Percentiles rank a stretch among this genome's conserved stretches.
phyloP scores from a whole-genome alignment of 2,113 vertebrate genomes.

The Mus pahari region DNA sequence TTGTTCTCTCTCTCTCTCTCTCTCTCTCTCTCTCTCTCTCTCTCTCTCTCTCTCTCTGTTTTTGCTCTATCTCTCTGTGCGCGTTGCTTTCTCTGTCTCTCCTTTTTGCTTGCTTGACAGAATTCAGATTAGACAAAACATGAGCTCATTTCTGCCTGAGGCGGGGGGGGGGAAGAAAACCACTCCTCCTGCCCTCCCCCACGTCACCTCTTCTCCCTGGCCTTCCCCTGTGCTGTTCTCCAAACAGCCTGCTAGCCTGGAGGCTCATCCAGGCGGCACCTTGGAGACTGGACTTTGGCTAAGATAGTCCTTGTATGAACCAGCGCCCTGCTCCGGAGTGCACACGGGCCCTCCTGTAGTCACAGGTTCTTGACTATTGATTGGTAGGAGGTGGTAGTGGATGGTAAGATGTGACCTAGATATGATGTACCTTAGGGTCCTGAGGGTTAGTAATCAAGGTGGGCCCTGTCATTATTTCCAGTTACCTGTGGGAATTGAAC shows the following conservation, averaged over 20 bases:
- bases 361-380: background rate
- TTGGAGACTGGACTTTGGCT: background rate
- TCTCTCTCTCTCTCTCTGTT: constrained; percentile 21
- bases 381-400: background rate
- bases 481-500: background rate
- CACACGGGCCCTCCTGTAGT: background rate
- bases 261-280: background rate
- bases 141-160: constrained; percentile 87
- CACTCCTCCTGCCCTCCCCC: constrained; percentile 32
- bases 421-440: background rate
- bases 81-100: constrained; percentile 27
- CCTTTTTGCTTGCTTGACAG: constrained; percentile 88
- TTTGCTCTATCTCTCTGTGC: background rate
- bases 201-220: constrained; percentile 29
- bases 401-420: background rate
- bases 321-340: background rate
- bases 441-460: background rate
- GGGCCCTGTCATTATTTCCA: background rate
- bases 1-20: constrained; percentile 54
- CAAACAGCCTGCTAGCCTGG: background rate
- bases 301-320: background rate
- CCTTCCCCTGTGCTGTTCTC: constrained; percentile 9
- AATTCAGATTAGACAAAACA: constrained; percentile 91
- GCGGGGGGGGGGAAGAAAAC: constrained; percentile 66
- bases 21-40: background rate